Conservation (phyloP, 1,140 invertebrate species). For the Drosophila trapezifrons region DNA sequence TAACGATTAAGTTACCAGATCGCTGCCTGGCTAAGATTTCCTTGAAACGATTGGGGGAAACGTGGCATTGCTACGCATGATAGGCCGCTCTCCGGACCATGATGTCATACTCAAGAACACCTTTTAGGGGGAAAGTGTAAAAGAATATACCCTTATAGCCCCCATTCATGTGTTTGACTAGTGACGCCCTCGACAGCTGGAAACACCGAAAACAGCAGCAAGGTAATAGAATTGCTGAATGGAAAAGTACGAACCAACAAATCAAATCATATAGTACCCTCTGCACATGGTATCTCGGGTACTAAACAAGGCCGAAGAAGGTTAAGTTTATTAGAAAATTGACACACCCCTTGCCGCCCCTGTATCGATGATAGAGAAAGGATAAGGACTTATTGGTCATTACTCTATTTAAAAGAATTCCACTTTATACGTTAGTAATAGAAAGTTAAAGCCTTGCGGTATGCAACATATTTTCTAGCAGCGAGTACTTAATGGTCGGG, state of each 20-base stretch:
- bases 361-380: too few relatives aligned
- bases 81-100: neutral
- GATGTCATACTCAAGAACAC: constrained; percentile 20
- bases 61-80: neutral
- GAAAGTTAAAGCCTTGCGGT: too few relatives aligned
- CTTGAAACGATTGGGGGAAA: constrained; percentile 28
- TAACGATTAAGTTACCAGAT: constrained; percentile 25
- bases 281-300: neutral
- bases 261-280: neutral
- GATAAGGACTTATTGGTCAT: neutral
- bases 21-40: constrained; percentile 28
- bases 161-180: constrained; percentile 23
- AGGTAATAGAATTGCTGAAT: constrained; percentile 14
- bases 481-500: neutral
- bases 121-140: neutral
- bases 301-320: neutral
- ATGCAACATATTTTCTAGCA: neutral
- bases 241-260: constrained; percentile 16
- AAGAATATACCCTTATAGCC: neutral
- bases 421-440: too few relatives aligned
- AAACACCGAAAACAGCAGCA: constrained; percentile 4
- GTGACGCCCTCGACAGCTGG: neutral
- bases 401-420: too few relatives aligned
- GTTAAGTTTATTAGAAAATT: neutral
- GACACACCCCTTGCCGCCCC: too few relatives aligned